Evolutionary conservation across 30 jellyfish, hydroid and myxozoan species (phyloP).

Genomic region (Haliclystus octoradiatus): DNA sequence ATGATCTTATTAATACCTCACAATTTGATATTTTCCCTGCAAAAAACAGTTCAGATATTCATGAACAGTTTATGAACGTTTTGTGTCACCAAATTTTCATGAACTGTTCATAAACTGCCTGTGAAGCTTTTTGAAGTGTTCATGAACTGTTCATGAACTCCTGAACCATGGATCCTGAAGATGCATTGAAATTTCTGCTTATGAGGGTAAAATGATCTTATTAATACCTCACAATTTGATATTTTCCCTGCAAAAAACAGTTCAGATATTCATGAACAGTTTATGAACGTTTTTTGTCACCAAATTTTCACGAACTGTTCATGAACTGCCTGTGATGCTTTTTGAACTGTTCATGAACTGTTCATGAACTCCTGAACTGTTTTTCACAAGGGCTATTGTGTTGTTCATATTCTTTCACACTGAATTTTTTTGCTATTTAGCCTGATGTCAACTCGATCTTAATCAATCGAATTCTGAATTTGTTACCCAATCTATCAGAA

Average conservation of each 20-base stretch:
- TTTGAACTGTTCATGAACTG: no score
- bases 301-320: no score
- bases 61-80: no score
- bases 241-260: no score
- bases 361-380: no score
- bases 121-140: no score
- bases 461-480: conserved; percentile 20
- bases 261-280: background rate
- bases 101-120: no score
- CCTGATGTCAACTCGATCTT: conserved; percentile 49
- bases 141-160: no score
- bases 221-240: background rate
- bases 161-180: conserved; percentile 57
- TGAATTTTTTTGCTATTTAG: conserved; percentile 14
- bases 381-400: no score
- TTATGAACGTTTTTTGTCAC: background rate
- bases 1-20: background rate
- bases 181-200: conserved; percentile 45
- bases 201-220: conserved; percentile 29
- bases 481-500: conserved; percentile 34
- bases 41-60: background rate
- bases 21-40: background rate
- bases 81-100: no score
- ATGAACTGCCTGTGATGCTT: no score
- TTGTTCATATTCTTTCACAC: no score